Evolutionary conservation across 2,113 vertebrate genomes (phyloP), one percentile per base, ranked within the genome.

Genomic region (Indicator indicator): DNA sequence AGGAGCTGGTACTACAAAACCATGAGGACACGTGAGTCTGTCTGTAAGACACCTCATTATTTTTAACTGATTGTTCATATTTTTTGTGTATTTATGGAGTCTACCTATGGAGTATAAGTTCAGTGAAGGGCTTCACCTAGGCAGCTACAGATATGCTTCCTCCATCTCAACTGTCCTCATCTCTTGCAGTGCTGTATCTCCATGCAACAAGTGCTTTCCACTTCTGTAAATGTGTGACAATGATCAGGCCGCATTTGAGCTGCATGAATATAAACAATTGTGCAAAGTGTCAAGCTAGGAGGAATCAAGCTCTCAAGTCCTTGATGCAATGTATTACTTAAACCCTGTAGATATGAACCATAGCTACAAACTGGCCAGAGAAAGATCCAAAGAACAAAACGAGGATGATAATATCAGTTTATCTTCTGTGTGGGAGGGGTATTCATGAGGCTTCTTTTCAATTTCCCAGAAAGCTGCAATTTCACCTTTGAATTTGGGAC

Each of bases 21-120:
- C 38, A 48, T 0, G 4, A 38, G 11, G 20, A 63, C 0, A 0
- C 13, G 10, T 18, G 17, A 40, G 19, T 62, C 56, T 56, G 23
- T 44, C 55, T 62, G 27, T 56, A 20, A 69, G 55, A 83, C 69
- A 6, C 59, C 36, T 18, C 24, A 1, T 74, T 81, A 50, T 71
- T 86, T 92, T 38, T 48, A 88, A 17, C 1, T 27, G 28, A 14
- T 16, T 55, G 9, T n/a, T 77, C n/a, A 13, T 27, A 28, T 7
- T 76, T 17, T 56, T 28, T 40, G 1, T 20, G 5, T 54, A 56
- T 84, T 75, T 79, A 44, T 50, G 24, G 32, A 65, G 32, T 65
- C 79, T 67, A 18, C n/a, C 44, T 73, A 21, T 2, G 12, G 10
- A 11, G 14, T 62, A 2, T 36, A 71, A 67, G 12, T 76, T 63